phyloP scores from a whole-genome alignment of 2,113 vertebrate species.

The Aythya baeri region DNA sequence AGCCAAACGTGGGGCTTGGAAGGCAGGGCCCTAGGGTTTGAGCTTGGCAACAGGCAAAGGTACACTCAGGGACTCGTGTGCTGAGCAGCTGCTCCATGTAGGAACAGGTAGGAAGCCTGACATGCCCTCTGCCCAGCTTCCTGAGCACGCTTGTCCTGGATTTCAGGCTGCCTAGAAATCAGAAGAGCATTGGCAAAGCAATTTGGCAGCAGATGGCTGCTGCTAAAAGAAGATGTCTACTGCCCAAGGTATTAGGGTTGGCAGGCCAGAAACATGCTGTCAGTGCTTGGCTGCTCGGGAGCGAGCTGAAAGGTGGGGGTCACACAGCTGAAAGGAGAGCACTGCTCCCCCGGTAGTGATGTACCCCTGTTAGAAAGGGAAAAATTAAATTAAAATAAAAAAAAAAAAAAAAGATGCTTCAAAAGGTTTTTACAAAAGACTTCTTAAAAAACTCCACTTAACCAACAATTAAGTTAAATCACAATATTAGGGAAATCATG shows the following conservation, averaged over 20 bases:
- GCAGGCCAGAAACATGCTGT: neutral
- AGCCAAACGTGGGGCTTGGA: neutral
- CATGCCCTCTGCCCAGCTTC: neutral
- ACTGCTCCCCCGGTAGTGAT: neutral
- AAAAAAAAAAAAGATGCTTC: neutral
- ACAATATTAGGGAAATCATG: neutral
- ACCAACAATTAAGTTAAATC: neutral
- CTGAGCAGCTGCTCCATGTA: neutral
- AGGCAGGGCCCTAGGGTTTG: neutral
- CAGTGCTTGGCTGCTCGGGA: neutral
- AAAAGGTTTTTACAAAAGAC: constrained; percentile 6
- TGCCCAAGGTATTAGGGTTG: neutral
- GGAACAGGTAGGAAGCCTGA: neutral
- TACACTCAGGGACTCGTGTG: neutral
- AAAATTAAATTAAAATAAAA: too few relatives aligned
- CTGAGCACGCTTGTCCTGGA: neutral
- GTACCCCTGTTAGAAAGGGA: neutral
- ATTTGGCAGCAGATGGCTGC: neutral
- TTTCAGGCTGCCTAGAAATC: neutral
- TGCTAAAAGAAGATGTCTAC: constrained; percentile 6
- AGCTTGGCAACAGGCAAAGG: neutral
- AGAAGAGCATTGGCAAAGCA: neutral
- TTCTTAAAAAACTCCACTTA: neutral
- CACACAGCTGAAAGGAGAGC: neutral
- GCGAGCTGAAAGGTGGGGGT: neutral